These are phyloP conservation scores for Phainopepla nitens DNA, from an alignment of 2,113 vertebrate genomes.

Conservation along the genomic window DNA sequence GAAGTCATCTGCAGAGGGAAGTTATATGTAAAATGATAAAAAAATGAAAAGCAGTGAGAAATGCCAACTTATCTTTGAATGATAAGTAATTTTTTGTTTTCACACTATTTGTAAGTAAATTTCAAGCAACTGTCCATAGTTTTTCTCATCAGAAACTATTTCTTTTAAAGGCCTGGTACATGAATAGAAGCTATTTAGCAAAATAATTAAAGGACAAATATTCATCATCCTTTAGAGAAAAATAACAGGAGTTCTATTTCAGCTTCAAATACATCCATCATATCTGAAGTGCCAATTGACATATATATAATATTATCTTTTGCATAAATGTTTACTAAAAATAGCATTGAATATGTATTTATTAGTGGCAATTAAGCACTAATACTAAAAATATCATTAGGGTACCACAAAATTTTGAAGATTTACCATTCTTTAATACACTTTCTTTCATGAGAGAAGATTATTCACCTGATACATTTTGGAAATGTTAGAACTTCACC, in stretches of 20 bases:
- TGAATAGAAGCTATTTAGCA: neutral
- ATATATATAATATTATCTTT: neutral
- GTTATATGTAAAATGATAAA: neutral
- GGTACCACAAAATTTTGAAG: slow-evolving; percentile 46
- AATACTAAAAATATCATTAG: slow-evolving; percentile 23
- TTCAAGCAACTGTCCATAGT: neutral
- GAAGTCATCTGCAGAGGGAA: neutral
- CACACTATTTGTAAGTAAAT: neutral
- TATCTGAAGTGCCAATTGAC: neutral
- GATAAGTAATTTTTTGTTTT: neutral
- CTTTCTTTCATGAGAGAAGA: slow-evolving; percentile 30
- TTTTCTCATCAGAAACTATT: neutral
- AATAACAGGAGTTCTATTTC: neutral
- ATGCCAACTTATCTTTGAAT: neutral
- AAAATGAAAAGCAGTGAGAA: neutral
- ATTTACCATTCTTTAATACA: slow-evolving; percentile 9
- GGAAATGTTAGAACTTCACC: slow-evolving; percentile 26
- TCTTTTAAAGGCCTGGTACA: neutral
- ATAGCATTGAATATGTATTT: slow-evolving; percentile 13
- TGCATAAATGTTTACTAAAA: slow-evolving; percentile 24
- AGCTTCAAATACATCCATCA: neutral
- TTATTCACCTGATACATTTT: slow-evolving; percentile 47
- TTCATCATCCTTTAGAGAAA: neutral
- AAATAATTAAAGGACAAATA: neutral
- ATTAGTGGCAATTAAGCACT: slow-evolving; percentile 1